Percentiles rank a stretch among this genome's conserved stretches.
Conservation (phyloP, 2,113 vertebrate species). For the Rhagologus leucostigma region DNA sequence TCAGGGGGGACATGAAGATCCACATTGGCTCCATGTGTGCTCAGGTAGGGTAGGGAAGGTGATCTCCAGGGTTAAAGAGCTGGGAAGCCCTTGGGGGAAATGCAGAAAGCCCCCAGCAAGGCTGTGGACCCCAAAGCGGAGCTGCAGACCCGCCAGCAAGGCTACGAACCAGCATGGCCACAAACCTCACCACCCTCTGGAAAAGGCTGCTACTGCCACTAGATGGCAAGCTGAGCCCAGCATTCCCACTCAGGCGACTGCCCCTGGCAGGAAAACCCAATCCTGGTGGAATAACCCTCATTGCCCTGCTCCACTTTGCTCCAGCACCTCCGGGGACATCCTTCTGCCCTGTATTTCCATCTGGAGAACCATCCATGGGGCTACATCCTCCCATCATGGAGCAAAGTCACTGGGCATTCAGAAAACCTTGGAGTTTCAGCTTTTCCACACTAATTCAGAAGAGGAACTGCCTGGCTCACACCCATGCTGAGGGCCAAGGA, state of each 20-base stretch:
- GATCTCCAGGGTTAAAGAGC: accelerated
- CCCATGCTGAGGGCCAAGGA: accelerated
- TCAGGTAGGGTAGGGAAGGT: not conserved
- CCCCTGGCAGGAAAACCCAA: not conserved
- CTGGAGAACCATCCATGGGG: not conserved
- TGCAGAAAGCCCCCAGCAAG: not conserved
- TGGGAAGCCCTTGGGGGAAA: accelerated
- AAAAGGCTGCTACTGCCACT: not conserved
- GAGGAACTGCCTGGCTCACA: not conserved
- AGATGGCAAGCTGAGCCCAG: constrained; percentile 49
- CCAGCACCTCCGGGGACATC: not conserved
- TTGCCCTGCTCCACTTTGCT: accelerated
- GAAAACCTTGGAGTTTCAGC: not conserved
- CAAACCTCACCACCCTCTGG: accelerated
- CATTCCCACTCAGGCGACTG: accelerated
- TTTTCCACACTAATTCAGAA: not conserved
- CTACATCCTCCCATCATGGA: accelerated
- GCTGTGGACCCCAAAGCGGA: accelerated
- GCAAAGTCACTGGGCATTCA: accelerated
- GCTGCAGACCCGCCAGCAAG: not conserved
- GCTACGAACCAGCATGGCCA: accelerated
- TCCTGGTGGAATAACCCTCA: accelerated
- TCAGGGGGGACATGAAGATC: not conserved
- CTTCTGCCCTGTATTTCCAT: not conserved
- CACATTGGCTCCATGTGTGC: accelerated